Percentiles rank a stretch among this genome's conserved stretches.
Evolutionary conservation across 2,113 vertebrate genomes (phyloP).

Genomic region (Arothron firmamentum): DNA sequence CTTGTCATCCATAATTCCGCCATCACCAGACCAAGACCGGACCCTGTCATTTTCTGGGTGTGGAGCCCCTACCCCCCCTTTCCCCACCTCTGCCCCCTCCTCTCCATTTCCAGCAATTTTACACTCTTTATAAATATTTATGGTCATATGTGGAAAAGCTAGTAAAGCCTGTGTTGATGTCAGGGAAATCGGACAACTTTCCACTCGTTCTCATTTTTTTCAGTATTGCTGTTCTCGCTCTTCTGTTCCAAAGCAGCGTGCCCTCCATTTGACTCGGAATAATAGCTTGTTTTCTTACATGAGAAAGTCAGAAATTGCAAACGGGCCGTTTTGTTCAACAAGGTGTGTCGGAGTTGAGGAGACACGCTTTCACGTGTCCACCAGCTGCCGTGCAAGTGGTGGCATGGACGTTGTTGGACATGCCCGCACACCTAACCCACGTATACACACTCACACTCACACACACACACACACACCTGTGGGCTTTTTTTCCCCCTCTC

Average conservation of each 20-base stretch:
- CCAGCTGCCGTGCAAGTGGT: slow-evolving; percentile 22
- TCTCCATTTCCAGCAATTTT: slow-evolving; percentile 55
- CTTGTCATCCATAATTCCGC: slow-evolving; percentile 77
- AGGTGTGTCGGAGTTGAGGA: slow-evolving; percentile 1
- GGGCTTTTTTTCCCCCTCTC: not conserved
- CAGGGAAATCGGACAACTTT: slow-evolving; percentile 34
- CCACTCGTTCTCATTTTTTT: slow-evolving; percentile 49
- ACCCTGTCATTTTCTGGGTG: slow-evolving; percentile 55
- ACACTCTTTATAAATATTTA: slow-evolving; percentile 66
- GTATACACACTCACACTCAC: slow-evolving; percentile 7
- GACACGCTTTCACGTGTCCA: slow-evolving; percentile 4
- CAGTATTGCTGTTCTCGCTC: slow-evolving; percentile 37
- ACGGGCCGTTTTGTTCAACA: slow-evolving; percentile 11
- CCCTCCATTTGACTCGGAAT: slow-evolving; percentile 44
- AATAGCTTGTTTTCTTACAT: slow-evolving; percentile 51
- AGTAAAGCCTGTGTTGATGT: slow-evolving; percentile 49
- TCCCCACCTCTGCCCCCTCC: not conserved
- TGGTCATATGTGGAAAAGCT: slow-evolving; percentile 50
- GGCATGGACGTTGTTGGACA: slow-evolving; percentile 8
- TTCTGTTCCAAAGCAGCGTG: slow-evolving; percentile 44
- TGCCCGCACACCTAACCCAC: slow-evolving; percentile 5
- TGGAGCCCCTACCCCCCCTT: slow-evolving; percentile 6
- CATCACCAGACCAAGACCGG: slow-evolving; percentile 58
- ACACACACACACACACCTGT: slow-evolving; percentile 47
- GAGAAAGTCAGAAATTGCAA: slow-evolving; percentile 25